Percentiles rank a stretch among this genome's conserved stretches.
These are phyloP conservation scores for Trididemnum miniatum DNA, from an alignment of 23 tunicate species.

Conservation along the genomic window DNA sequence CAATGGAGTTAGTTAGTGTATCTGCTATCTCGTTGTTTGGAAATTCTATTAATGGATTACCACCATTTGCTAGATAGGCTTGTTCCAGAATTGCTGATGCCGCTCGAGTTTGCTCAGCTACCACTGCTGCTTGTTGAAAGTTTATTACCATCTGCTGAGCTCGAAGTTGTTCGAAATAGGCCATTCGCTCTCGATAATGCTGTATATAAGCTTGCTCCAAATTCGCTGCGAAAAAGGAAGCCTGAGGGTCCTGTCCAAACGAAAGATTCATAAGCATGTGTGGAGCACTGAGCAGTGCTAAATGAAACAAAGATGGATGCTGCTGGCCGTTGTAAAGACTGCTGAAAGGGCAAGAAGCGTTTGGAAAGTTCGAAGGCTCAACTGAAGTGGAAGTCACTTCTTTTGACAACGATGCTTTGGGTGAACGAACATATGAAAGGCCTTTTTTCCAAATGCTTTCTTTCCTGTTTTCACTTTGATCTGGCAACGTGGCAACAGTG, in stretches of 20 bases:
- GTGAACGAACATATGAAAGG: constrained; percentile 38
- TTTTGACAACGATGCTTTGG: constrained; percentile 38
- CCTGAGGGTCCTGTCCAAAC: neutral
- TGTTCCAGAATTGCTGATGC: constrained; percentile 6
- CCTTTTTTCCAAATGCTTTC: constrained; percentile 63
- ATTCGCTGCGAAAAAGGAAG: constrained; percentile 6
- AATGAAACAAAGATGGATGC: constrained; percentile 24
- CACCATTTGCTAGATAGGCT: neutral
- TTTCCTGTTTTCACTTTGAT: constrained; percentile 21
- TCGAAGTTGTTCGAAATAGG: constrained; percentile 18
- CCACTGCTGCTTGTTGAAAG: constrained; percentile 54
- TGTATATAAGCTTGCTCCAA: constrained; percentile 41
- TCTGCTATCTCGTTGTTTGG: neutral
- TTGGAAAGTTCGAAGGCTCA: neutral
- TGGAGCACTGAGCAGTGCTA: constrained; percentile 46
- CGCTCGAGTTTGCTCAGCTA: constrained; percentile 34
- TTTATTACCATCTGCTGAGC: constrained; percentile 46
- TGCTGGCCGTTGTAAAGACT: neutral
- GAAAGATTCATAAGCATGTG: neutral
- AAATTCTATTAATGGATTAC: neutral
- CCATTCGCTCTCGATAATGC: constrained; percentile 30
- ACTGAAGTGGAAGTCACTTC: neutral
- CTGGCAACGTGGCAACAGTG: neutral
- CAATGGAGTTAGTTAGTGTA: neutral
- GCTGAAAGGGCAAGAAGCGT: constrained; percentile 6